phyloP scores from a whole-genome alignment of 2,113 vertebrate species.

The Aegotheles bennettii region DNA sequence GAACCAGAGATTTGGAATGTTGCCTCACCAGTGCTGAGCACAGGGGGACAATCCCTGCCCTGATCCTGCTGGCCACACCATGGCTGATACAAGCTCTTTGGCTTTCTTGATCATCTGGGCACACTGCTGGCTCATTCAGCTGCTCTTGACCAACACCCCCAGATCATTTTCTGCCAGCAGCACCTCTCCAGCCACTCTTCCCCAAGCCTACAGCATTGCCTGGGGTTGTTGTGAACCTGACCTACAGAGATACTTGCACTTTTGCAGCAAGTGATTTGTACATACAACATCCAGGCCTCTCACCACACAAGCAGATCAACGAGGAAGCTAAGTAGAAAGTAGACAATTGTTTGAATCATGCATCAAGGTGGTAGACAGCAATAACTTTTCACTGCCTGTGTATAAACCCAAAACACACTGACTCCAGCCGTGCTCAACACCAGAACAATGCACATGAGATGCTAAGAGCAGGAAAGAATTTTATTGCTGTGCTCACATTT shows the following conservation, averaged over 20 bases:
- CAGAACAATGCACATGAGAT: accelerated
- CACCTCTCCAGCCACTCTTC: too few relatives aligned
- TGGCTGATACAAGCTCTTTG: too few relatives aligned
- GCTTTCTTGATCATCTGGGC: too few relatives aligned
- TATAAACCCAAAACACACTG: not conserved
- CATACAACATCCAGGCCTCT: not conserved
- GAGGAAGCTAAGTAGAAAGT: not conserved
- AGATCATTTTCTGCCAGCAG: too few relatives aligned
- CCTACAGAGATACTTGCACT: not conserved
- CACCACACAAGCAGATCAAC: not conserved
- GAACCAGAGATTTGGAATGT: too few relatives aligned
- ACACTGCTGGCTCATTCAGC: too few relatives aligned
- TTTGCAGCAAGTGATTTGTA: not conserved
- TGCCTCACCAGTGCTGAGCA: too few relatives aligned
- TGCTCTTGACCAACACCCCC: too few relatives aligned
- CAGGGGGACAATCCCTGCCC: too few relatives aligned
- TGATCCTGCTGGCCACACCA: too few relatives aligned
- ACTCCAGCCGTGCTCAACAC: not conserved
- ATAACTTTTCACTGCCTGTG: not conserved
- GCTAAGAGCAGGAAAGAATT: not conserved
- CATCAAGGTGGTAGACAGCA: not conserved
- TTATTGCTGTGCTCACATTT: not conserved
- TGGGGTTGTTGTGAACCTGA: too few relatives aligned
- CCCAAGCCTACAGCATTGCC: too few relatives aligned
- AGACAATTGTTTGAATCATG: not conserved